Conservation (phyloP, 53 echinoderm and acorn worm genomes). For the Pentamera pediparva region DNA sequence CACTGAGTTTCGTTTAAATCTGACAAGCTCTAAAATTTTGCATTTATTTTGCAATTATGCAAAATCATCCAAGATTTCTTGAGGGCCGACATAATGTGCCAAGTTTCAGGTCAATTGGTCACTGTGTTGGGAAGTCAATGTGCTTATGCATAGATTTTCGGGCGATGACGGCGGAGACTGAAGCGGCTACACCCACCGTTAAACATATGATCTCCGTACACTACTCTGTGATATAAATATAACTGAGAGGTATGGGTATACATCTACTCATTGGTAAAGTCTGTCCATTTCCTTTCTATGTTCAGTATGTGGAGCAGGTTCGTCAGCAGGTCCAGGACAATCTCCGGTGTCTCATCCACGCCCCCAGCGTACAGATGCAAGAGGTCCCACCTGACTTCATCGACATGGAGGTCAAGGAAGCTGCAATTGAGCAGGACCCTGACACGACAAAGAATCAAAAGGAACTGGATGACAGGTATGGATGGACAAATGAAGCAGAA, state of each 20-base stretch:
- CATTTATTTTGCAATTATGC: background rate
- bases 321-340: slow-evolving; percentile 93
- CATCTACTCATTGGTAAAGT: background rate
- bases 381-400: slow-evolving; percentile 85
- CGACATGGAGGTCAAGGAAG: slow-evolving; percentile 59
- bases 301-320: slow-evolving; percentile 94
- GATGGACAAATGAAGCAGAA: too few relatives aligned
- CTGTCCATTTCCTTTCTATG: background rate
- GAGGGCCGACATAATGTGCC: too few relatives aligned
- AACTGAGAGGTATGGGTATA: background rate
- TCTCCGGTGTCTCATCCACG: slow-evolving; percentile 86
- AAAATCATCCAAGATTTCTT: too few relatives aligned
- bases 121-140: too few relatives aligned
- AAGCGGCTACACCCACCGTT: background rate
- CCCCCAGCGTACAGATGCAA: slow-evolving; percentile 99
- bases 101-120: too few relatives aligned
- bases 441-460: slow-evolving; percentile 71
- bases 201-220: background rate
- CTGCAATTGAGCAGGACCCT: slow-evolving; percentile 78
- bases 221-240: background rate
- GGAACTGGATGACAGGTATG: slow-evolving; percentile 91
- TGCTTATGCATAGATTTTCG: too few relatives aligned
- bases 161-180: too few relatives aligned
- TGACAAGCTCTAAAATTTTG: too few relatives aligned
- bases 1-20: too few relatives aligned